These are phyloP conservation scores for Lasiurus cinereus DNA, from an alignment of 2,113 vertebrate genomes.

Conservation along the genomic window DNA sequence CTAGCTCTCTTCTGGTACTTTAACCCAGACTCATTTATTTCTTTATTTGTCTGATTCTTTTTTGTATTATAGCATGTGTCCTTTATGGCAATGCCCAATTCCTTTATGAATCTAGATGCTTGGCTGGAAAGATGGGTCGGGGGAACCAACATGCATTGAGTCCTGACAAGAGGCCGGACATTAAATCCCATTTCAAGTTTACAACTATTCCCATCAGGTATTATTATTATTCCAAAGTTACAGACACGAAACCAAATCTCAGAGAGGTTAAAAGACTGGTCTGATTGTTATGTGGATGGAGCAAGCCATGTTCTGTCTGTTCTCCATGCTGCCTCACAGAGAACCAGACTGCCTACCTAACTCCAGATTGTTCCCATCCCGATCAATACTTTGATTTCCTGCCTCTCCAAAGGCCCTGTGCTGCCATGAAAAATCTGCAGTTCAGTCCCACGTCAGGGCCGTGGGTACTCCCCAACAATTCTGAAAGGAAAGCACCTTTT, in stretches of 20 bases:
- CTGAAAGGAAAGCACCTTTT: not conserved
- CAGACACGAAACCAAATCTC: not conserved
- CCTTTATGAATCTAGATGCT: not conserved
- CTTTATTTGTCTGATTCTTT: not conserved
- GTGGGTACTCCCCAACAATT: not conserved
- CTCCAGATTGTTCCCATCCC: not conserved
- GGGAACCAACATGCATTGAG: not conserved
- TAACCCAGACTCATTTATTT: not conserved
- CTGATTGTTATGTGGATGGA: not conserved
- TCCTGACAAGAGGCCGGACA: not conserved
- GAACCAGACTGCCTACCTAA: not conserved
- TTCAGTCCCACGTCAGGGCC: not conserved
- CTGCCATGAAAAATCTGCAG: not conserved
- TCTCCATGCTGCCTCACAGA: not conserved
- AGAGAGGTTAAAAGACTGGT: not conserved
- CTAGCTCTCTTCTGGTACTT: not conserved
- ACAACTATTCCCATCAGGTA: not conserved
- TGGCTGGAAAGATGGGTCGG: not conserved
- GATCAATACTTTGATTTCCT: not conserved
- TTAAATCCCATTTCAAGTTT: slow-evolving; percentile 16
- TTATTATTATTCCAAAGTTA: not conserved
- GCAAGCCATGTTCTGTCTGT: not conserved
- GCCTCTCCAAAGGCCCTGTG: not conserved
- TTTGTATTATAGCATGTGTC: not conserved
- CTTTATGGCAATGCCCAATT: not conserved